Percentiles rank a stretch among this genome's conserved stretches.
Conservation (phyloP, 2,113 vertebrate genomes). For the Casuarius casuarius region DNA sequence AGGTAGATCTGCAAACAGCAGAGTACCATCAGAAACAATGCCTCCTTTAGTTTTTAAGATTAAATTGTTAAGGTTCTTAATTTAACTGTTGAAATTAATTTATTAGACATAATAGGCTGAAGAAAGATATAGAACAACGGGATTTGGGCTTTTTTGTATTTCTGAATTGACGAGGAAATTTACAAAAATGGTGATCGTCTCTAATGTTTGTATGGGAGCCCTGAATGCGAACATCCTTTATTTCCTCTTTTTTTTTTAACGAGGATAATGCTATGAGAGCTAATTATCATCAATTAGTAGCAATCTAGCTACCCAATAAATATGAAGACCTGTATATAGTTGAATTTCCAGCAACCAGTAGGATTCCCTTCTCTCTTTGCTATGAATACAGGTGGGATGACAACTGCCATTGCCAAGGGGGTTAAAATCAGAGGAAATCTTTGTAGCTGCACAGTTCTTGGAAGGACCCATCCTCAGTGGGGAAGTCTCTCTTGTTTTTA, state of each 20-base stretch:
- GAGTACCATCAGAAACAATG: background rate
- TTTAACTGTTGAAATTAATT: background rate
- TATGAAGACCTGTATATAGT: background rate
- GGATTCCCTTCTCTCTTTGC: background rate
- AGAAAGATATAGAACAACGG: background rate
- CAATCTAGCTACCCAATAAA: background rate
- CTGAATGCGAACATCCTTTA: background rate
- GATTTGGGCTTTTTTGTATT: background rate
- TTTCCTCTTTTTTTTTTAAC: background rate
- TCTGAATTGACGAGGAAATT: background rate
- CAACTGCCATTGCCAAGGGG: background rate
- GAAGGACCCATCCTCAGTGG: background rate
- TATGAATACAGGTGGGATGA: background rate
- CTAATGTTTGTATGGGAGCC: background rate
- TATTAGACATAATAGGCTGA: background rate
- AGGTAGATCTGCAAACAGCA: constrained; percentile 33
- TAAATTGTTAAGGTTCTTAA: background rate
- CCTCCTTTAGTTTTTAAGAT: background rate
- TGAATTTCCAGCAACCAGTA: background rate
- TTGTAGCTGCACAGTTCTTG: background rate
- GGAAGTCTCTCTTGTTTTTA: background rate
- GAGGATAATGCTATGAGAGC: background rate
- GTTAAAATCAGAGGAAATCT: background rate
- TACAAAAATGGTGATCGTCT: background rate
- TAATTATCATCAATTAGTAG: background rate